A percentile compares a stretch with the other conserved stretches of the same genome.
Evolutionary conservation across 2,113 vertebrate genomes (phyloP).

Genomic region (Motacilla tschutschensis): DNA sequence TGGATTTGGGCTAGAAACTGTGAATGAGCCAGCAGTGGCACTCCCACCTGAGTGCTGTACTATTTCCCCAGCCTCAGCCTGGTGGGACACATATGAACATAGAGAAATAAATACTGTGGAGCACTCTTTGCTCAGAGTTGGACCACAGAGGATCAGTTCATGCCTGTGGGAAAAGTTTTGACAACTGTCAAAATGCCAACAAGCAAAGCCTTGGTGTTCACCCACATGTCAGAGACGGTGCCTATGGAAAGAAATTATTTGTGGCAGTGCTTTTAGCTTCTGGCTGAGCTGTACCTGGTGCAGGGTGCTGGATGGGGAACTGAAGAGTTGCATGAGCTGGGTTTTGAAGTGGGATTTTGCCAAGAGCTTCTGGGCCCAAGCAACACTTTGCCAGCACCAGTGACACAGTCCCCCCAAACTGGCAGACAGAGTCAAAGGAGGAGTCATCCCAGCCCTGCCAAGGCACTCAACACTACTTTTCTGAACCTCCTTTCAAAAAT

Average conservation of each 20-base stretch:
- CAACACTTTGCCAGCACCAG: not conserved
- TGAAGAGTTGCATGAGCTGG: not conserved
- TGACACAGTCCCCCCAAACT: fast-evolving
- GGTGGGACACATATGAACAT: not conserved
- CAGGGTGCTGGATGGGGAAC: not conserved
- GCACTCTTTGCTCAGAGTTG: fast-evolving
- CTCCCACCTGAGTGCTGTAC: not conserved
- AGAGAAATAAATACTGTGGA: not conserved
- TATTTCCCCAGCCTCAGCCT: not conserved
- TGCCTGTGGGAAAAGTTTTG: not conserved
- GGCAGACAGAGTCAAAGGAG: not conserved
- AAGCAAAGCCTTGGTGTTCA: not conserved
- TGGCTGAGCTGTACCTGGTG: constrained; percentile 19
- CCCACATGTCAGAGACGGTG: fast-evolving
- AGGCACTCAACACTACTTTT: not conserved
- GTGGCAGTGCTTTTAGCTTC: not conserved
- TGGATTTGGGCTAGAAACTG: not conserved
- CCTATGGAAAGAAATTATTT: not conserved
- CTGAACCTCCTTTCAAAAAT: not conserved
- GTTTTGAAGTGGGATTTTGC: not conserved
- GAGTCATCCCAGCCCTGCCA: not conserved
- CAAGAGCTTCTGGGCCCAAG: not conserved
- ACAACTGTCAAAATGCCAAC: not conserved
- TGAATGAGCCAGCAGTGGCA: not conserved
- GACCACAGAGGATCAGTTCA: not conserved